phyloP scores from a whole-genome alignment of 2,113 vertebrate species.

The Sclerurus mexicanus region DNA sequence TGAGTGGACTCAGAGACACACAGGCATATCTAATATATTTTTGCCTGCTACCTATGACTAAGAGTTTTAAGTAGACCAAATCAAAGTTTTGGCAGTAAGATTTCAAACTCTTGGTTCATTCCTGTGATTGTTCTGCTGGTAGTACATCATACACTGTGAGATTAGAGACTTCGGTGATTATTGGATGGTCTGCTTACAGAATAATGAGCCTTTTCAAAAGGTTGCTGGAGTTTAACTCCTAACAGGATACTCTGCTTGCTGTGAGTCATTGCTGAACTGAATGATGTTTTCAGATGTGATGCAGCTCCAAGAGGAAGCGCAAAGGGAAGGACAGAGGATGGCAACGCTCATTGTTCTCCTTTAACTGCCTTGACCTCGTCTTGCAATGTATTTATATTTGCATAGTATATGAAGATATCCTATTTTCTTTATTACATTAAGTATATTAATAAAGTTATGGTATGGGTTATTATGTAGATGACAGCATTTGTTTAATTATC shows the following conservation, averaged over 20 bases:
- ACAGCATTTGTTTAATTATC: not conserved
- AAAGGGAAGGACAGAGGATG: not conserved
- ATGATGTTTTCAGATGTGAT: not conserved
- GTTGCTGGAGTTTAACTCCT: not conserved
- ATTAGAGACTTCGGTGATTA: not conserved
- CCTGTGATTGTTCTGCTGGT: accelerated
- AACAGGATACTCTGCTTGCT: not conserved
- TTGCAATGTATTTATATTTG: not conserved
- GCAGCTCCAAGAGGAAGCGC: not conserved
- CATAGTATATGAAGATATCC: not conserved
- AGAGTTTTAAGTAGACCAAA: not conserved
- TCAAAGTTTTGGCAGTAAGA: not conserved
- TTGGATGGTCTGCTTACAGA: not conserved
- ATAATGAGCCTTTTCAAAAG: not conserved
- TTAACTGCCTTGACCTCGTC: not conserved
- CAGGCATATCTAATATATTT: not conserved
- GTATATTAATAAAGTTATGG: not conserved
- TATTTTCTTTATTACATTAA: not conserved
- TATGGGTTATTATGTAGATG: not conserved
- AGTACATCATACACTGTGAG: accelerated
- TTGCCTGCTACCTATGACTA: not conserved
- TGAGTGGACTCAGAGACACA: not conserved
- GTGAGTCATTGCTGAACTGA: not conserved
- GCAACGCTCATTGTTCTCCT: not conserved
- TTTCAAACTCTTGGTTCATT: not conserved